Evolutionary conservation across 2,888 invertebrate species (phyloP), one percentile per base, ranked within the genome.

Genomic region (Ennomos quercinarius): DNA sequence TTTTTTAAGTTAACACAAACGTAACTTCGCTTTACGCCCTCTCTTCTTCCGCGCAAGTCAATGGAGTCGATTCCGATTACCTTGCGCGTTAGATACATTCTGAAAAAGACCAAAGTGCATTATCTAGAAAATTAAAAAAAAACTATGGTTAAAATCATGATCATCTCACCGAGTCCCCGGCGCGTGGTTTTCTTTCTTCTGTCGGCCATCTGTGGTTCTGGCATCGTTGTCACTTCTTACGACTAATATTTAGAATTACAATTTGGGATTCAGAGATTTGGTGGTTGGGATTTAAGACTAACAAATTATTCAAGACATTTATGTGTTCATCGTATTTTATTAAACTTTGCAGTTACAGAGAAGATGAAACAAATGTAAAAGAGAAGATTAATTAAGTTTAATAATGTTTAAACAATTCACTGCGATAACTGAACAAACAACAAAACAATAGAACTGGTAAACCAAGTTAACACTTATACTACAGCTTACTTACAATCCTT

Each of bases 41-140:
- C 70, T 67, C 12, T 10, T 49, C 51, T 10, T 17, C 1, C 55
- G 34, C 62, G 58, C 57, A 64, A 71, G 70, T 66, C 63, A 69
- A 72, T 70, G 61, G 44, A 62, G 50, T 50, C 61, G 43, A 55
- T 56, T 34, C 51, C 61, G 43, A 55, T 57, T 34, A 53, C 60
- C 49, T 67, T 55, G 43, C 52, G 55, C 40, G 45, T 13, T 38
- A 1, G 46, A 46, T 48, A 65, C 78, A 50, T 70, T 76, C 90
- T 91, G 89, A 74, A 87, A 89, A 84, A 90, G 91, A 91, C 66
- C 91, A 91, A 90, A 91, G 88, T 45, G 73, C 71, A 83, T 76
- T 78, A 90, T 83, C 91, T 78, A 59, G 86, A 84, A 90, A 55
- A 68, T 42, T 53, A 49, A 55, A 61, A 36, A 57, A 64, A 54